phyloP scores from a whole-genome alignment of 2,113 vertebrate species.

The Heterotis niloticus region DNA sequence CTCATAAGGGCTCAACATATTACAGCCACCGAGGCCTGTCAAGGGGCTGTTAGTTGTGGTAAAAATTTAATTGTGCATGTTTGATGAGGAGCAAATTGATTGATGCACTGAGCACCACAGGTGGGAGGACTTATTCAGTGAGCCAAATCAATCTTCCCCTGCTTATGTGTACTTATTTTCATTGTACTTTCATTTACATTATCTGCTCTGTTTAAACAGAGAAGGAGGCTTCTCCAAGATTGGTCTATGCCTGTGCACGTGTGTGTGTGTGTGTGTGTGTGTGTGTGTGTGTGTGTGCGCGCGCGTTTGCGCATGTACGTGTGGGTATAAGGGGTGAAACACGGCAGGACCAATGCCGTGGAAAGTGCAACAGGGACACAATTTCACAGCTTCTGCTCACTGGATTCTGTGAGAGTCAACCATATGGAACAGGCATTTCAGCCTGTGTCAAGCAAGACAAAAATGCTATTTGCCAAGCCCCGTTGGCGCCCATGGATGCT shows the following conservation, averaged over 20 bases:
- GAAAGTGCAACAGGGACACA: not conserved
- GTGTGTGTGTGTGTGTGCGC: no score
- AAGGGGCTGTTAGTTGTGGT: slow-evolving; percentile 3
- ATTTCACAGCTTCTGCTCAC: not conserved
- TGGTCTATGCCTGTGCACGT: no score
- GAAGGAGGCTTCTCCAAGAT: no score
- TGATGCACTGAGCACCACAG: not conserved
- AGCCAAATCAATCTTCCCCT: slow-evolving; percentile 6
- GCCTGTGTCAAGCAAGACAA: slow-evolving; percentile 9
- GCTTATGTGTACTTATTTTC: slow-evolving; percentile 9
- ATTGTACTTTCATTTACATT: no score
- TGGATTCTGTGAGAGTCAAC: not conserved
- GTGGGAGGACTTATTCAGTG: not conserved
- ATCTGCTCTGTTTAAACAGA: not conserved
- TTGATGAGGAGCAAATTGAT: slow-evolving; percentile 6
- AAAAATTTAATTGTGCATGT: not conserved
- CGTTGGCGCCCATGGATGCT: not conserved
- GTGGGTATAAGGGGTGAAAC: no score
- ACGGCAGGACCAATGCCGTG: no score
- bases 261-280: no score
- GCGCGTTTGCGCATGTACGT: no score
- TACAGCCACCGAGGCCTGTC: not conserved
- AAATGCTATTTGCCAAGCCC: not conserved
- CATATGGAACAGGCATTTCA: not conserved
- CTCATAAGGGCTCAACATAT: not conserved